These are phyloP conservation scores for Ryuthela nishihirai DNA, from an alignment of 2,888 invertebrate species.

Conservation along the genomic window DNA sequence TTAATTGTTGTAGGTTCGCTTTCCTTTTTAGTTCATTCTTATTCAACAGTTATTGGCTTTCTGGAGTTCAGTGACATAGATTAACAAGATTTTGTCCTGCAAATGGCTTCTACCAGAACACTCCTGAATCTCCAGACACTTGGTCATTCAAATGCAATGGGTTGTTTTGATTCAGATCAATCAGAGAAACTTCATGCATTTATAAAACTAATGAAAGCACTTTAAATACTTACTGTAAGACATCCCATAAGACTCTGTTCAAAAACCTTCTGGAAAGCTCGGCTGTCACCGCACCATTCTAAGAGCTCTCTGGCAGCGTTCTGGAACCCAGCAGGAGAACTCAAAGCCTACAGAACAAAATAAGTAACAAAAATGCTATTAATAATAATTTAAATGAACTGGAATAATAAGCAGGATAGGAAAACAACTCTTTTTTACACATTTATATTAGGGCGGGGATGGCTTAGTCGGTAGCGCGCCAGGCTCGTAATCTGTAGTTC, in stretches of 20 bases:
- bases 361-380: background rate
- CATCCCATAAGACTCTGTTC: conserved; percentile 53
- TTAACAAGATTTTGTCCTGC: too few species aligned
- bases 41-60: too few species aligned
- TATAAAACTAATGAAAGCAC: background rate
- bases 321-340: conserved; percentile 49
- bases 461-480: too few species aligned
- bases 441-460: too few species aligned
- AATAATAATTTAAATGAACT: background rate
- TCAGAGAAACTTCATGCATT: background rate
- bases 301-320: conserved; percentile 53
- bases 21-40: too few species aligned
- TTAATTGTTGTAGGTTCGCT: too few species aligned
- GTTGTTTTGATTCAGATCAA: background rate
- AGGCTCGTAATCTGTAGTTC: too few species aligned
- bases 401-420: background rate
- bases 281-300: conserved; percentile 54
- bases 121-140: too few species aligned
- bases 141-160: too few species aligned
- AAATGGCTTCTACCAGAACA: too few species aligned
- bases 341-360: conserved; percentile 47
- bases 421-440: too few species aligned
- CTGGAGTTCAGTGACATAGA: too few species aligned
- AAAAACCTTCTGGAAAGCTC: conserved; percentile 53
- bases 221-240: conserved; percentile 49